Base-by-base conservation (phyloP, 1,140 invertebrate genomes). In the Monochamus saltuarius region DNA sequence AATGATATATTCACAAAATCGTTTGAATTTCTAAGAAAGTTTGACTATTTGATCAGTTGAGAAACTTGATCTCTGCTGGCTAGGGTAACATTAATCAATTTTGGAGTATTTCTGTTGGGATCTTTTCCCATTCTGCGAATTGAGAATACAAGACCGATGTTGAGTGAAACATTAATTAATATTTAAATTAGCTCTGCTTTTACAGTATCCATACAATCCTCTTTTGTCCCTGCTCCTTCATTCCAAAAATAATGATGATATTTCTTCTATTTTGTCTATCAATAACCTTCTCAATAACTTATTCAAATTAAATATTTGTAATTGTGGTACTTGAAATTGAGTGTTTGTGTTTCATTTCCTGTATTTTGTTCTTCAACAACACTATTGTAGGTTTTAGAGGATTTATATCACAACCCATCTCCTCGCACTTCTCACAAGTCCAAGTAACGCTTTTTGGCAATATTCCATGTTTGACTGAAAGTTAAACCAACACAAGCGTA, bases 271-370 rank as follows among this genome's bases (percentile, higher is more conserved):
- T 16, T 19, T 46, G 45, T 46, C 45, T 46, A 16, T 46, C 45
- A 10, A 46, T 16, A 46, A 46, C 16, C 13, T 46, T 10, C 16
- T 45, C 11, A 13, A 14, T 2, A 45, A 45, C 43, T 16, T 45
- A 11, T 45, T 45, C 37, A 38, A 38, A 38, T 38, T 38, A n/a
- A n/a, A 38, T 38, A 38, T 38, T 38, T n/a, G 37, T 38, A 7
- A 38, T 7, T 7, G 4, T 4, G 17, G 43, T 2, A 9, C 17
- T 16, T n/a, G n/a, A n/a, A n/a, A 45, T 16, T 45, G 43, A 8
- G 45, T 47, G 16, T n/a, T n/a, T n/a, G n/a, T n/a, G 13, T 47
- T 14, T 19, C 45, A 47, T 13, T 7, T 0, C 14, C 19, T 17
- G 7, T 19, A 47, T 7, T 47, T 47, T 17, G 6, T 1, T 10